Evolutionary conservation across 1,140 invertebrate species (phyloP), one percentile per base, ranked within the genome.

Genomic region (Pentalonia nigronervosa): DNA sequence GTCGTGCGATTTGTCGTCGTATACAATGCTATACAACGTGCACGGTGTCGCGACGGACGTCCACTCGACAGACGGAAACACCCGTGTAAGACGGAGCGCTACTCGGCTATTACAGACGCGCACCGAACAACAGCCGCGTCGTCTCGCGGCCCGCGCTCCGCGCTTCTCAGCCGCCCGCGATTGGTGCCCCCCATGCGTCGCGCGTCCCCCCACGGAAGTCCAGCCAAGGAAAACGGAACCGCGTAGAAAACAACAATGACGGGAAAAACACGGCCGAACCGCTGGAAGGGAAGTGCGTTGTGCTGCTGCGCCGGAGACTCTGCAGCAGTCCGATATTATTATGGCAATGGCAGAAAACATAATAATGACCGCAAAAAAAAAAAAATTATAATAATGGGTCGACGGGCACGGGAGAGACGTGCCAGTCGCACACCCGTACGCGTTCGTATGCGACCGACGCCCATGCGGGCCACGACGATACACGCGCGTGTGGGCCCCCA

Each of bases 241-340:
- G 41, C 47, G 25, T 86, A 45, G 9, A 86, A 86, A 86, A 86
- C n/a, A 86, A 86, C 36, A 30, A 45, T 45, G 45, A 30, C 84
- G 83, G 36, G 47, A 45, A 86, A 86, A 86, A 86, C 3, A 86
- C 2, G 14, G n/a, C 84, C 41, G 25, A 86, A 86, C 47, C 84
- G 84, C 23, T 86, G 84, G 84, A 47, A 83, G 84, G 84, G 84
- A 86, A 86, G 47, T 76, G 60, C 60, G n/a, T 76, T 76, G 60
- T 76, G 14, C 30, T n/a, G 60, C 60, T n/a, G 30, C 60, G 30
- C 60, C 60, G 25, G 25, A 76, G 30, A n/a, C 60, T 11, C 30
- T 76, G 14, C 6, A 14, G 14, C 30, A 14, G n/a, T 30, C 60
- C 17, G 9, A 60, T 76, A n/a, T n/a, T n/a, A 50, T 17, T 50